Evolutionary conservation across 2,113 vertebrate genomes (phyloP).

Genomic region (Eidolon helvum): DNA sequence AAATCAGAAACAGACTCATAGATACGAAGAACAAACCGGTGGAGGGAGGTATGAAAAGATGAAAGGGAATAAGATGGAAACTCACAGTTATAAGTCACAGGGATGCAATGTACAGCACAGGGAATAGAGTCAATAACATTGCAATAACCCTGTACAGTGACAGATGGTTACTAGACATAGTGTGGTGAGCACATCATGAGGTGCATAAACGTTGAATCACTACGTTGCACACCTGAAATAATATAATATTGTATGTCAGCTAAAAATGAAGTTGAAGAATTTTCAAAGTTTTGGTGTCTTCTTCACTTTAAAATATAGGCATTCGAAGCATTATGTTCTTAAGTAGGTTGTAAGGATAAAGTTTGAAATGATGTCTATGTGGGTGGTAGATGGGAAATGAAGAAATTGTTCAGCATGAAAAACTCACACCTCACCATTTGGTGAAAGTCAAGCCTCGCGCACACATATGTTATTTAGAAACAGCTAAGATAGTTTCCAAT

Average conservation of each 20-base stretch:
- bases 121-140: not conserved
- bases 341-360: constrained; percentile 50
- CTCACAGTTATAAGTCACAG: not conserved
- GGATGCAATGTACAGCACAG: not conserved
- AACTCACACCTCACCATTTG: constrained; percentile 67
- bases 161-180: not conserved
- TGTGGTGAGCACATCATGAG: not conserved
- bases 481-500: constrained; percentile 70
- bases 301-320: constrained; percentile 19
- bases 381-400: constrained; percentile 43
- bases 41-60: not conserved
- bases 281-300: not conserved
- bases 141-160: not conserved
- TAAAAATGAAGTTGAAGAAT: not conserved
- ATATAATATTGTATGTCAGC: not conserved
- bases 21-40: not conserved
- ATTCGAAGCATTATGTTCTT: constrained; percentile 20
- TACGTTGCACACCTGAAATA: too few relatives aligned
- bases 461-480: constrained; percentile 70
- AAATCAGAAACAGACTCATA: not conserved
- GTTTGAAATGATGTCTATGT: constrained; percentile 47
- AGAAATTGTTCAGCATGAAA: constrained; percentile 40
- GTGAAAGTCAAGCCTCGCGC: constrained; percentile 50
- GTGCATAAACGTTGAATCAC: not conserved
- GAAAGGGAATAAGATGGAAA: not conserved